Evolutionary conservation across 2,888 invertebrate genomes (phyloP).

Genomic region (Carabus problematicus): DNA sequence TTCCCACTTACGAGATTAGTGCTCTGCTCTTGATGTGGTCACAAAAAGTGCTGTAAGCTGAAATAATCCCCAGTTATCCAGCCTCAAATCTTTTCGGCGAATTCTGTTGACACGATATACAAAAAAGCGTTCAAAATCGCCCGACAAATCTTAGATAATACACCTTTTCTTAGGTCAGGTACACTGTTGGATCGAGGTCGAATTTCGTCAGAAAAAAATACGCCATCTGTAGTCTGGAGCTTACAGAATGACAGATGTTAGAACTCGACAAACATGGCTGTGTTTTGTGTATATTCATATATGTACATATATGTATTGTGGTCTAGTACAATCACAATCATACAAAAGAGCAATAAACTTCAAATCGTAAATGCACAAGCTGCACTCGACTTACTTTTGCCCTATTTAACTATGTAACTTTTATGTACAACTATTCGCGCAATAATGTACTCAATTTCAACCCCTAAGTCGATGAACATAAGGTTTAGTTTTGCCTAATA

Average conservation of each 20-base stretch:
- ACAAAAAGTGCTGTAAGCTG: neutral
- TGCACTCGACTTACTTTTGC: neutral
- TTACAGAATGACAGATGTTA: neutral
- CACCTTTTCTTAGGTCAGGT: no score
- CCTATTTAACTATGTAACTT: no score
- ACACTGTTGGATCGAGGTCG: slow-evolving; percentile 1
- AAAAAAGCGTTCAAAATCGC: neutral
- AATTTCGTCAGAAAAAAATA: slow-evolving; percentile 22
- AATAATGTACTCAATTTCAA: no score
- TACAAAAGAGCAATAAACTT: slow-evolving; percentile 27
- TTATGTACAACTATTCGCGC: no score
- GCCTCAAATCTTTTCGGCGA: slow-evolving; percentile 22
- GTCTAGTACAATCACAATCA: neutral
- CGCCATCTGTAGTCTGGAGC: neutral
- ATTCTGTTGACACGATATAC: slow-evolving; percentile 22
- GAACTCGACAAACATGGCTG: neutral
- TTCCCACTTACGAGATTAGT: neutral
- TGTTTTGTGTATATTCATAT: neutral
- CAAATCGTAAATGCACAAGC: slow-evolving; percentile 5
- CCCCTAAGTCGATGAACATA: no score
- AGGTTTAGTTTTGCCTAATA: no score
- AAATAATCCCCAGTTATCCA: slow-evolving; percentile 1
- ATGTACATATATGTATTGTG: no score
- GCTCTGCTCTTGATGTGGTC: neutral
- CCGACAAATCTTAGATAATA: no score